These are phyloP conservation scores for Torymus texanus DNA, from an alignment of 2,888 invertebrate genomes.

Conservation along the genomic window DNA sequence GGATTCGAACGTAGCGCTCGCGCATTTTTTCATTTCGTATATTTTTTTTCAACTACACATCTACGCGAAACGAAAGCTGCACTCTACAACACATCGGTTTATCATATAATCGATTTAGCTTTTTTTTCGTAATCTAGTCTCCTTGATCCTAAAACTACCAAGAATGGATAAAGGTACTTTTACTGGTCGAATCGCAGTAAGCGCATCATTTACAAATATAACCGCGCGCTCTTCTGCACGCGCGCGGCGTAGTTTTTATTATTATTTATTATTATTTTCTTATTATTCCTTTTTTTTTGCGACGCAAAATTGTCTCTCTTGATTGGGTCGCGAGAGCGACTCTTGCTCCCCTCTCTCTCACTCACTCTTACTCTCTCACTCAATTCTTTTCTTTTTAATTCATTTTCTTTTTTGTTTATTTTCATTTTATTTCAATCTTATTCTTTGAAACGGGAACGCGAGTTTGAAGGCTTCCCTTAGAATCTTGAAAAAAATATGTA, in stretches of 20 bases:
- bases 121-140: slow-evolving; percentile 36
- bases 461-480: slow-evolving; percentile 34
- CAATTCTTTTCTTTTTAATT: slow-evolving; percentile 1
- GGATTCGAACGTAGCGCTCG: slow-evolving; percentile 49
- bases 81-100: slow-evolving; percentile 42
- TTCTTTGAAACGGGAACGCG: slow-evolving; percentile 15
- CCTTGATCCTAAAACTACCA: slow-evolving; percentile 22
- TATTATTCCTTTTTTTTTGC: slow-evolving; percentile 35
- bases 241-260: slow-evolving; percentile 24
- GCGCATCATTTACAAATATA: slow-evolving; percentile 59
- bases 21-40: slow-evolving; percentile 28
- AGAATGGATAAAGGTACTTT: slow-evolving; percentile 25
- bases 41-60: slow-evolving; percentile 34
- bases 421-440: slow-evolving; percentile 9
- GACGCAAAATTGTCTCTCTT: slow-evolving; percentile 33
- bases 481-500: slow-evolving; percentile 48
- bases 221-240: slow-evolving; percentile 33
- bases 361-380: slow-evolving; percentile 15
- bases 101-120: slow-evolving; percentile 39
- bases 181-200: slow-evolving; percentile 58
- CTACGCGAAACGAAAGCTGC: slow-evolving; percentile 46
- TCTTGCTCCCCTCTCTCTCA: slow-evolving; percentile 14
- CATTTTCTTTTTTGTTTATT: slow-evolving; percentile 9
- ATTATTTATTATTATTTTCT: slow-evolving; percentile 43
- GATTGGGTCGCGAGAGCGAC: slow-evolving; percentile 20